A percentile compares a stretch with the other conserved stretches of the same genome.
Conservation (phyloP, 2,888 invertebrate species). For the Parnassius mnemosyne region DNA sequence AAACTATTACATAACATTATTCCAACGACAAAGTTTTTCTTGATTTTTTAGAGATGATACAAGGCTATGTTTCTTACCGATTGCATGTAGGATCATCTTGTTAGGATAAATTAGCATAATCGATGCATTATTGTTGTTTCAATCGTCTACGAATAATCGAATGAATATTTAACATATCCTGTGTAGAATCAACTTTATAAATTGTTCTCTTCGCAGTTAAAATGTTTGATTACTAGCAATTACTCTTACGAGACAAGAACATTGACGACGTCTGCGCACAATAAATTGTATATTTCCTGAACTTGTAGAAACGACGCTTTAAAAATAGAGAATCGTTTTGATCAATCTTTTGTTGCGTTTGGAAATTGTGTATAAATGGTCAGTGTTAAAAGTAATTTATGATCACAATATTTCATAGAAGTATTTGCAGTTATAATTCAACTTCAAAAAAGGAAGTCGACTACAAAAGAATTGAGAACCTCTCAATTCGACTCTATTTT, state of each 20-base stretch:
- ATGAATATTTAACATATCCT: constrained; percentile 12
- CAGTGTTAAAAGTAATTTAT: not conserved
- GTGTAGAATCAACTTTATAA: not conserved
- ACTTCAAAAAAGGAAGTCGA: no score
- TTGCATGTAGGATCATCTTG: not conserved
- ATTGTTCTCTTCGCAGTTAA: constrained; percentile 1
- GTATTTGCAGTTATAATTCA: not conserved
- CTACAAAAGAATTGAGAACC: no score
- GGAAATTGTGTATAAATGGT: not conserved
- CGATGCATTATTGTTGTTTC: not conserved
- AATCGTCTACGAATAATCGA: not conserved
- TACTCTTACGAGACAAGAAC: constrained; percentile 1
- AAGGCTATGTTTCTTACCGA: not conserved
- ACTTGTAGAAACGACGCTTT: not conserved
- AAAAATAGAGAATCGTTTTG: no score
- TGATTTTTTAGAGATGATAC: no score
- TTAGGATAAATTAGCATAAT: constrained; percentile 6
- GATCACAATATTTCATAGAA: not conserved
- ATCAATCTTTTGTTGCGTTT: not conserved
- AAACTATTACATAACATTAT: no score
- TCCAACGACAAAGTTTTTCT: no score
- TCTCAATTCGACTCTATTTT: no score
- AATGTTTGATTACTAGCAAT: not conserved
- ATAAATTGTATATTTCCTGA: constrained; percentile 1
- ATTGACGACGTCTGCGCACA: not conserved